These are phyloP conservation scores for Umimayanthus chanpuru DNA, from an alignment of 92 coral and sea anemone genomes.

Conservation along the genomic window DNA sequence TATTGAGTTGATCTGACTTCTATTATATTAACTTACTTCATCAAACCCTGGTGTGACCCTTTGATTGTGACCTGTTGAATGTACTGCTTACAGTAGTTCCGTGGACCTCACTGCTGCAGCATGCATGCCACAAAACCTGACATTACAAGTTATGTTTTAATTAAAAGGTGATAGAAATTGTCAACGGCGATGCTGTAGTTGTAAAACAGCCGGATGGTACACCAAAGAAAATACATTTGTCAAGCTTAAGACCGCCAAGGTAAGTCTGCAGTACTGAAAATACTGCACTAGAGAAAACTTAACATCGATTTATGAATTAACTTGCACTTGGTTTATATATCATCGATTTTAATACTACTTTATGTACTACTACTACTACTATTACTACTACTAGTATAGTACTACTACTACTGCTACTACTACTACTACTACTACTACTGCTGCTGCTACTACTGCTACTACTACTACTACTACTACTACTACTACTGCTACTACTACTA, in stretches of 20 bases:
- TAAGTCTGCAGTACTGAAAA: conserved; percentile 5
- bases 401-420: no score
- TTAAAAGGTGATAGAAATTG: conserved; percentile 82
- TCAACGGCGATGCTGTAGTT: conserved; percentile 95
- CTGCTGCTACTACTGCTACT: no score
- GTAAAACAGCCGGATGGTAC: conserved; percentile 75
- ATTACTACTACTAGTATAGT: no score
- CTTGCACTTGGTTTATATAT: no score
- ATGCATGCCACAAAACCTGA: not conserved
- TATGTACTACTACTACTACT: no score
- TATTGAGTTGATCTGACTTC: no score
- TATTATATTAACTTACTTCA: no score
- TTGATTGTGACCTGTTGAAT: not conserved
- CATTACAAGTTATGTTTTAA: not conserved
- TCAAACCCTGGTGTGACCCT: not conserved
- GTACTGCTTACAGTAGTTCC: not conserved
- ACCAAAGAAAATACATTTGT: conserved; percentile 83
- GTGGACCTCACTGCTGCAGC: not conserved
- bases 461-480: no score
- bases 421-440: no score
- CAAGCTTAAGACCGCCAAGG: conserved; percentile 98
- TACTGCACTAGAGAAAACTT: not conserved
- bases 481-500: no score
- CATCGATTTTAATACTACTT: not conserved
- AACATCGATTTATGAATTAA: no score